Evolutionary conservation across 2,888 invertebrate genomes (phyloP).

Genomic region (Xanthorhoe designata): DNA sequence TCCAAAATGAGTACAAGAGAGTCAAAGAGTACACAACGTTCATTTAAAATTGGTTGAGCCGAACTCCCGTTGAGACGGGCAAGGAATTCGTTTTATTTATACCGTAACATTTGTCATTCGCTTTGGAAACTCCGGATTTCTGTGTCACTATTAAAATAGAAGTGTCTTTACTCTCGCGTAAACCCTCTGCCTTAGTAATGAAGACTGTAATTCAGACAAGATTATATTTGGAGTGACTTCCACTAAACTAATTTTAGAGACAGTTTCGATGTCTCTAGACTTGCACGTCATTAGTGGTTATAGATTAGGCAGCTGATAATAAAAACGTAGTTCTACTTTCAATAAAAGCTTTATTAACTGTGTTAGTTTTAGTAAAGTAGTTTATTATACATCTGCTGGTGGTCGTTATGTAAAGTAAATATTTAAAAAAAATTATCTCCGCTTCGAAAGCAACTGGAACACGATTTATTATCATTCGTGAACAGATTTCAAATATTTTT

Average conservation of each 20-base stretch:
- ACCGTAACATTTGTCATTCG: slow-evolving; percentile 65
- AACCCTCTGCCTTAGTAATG: slow-evolving; percentile 39
- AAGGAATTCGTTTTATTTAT: slow-evolving; percentile 61
- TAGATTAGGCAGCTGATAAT: not conserved
- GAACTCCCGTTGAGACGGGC: slow-evolving; percentile 32
- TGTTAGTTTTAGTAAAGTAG: not conserved
- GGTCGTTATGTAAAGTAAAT: slow-evolving; percentile 29
- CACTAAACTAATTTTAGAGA: not conserved
- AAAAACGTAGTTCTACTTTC: not conserved
- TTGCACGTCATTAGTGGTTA: not conserved
- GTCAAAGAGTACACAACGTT: slow-evolving; percentile 10
- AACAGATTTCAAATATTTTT: slow-evolving; percentile 28
- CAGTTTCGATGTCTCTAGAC: not conserved
- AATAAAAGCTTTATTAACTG: not conserved
- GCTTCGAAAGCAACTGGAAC: slow-evolving; percentile 29
- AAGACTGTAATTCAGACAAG: slow-evolving; percentile 22
- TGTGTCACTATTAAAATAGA: slow-evolving; percentile 67
- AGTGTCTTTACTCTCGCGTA: slow-evolving; percentile 45
- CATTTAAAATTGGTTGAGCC: slow-evolving; percentile 35
- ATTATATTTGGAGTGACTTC: slow-evolving; percentile 8
- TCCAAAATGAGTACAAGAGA: not conserved
- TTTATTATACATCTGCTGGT: slow-evolving; percentile 2
- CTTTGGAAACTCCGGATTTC: slow-evolving; percentile 56
- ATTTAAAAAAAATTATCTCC: slow-evolving; percentile 30
- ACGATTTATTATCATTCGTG: slow-evolving; percentile 25